phyloP scores from a whole-genome alignment of 2,888 invertebrate genomes.

The Pachliopta kotzebuea region DNA sequence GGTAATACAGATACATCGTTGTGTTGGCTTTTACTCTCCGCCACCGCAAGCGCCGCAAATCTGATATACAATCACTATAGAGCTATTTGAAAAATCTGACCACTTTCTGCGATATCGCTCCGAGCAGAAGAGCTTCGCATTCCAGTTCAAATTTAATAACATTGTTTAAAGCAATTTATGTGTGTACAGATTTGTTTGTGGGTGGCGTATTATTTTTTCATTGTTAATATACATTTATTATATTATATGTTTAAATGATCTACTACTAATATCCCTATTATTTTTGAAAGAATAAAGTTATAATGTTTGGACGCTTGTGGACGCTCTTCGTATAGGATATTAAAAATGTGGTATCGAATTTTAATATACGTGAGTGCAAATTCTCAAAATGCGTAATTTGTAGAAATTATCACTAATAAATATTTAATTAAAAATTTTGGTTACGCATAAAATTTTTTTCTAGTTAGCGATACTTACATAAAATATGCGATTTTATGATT shows the following conservation, averaged over 20 bases:
- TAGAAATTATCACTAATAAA: no score
- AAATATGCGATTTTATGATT: constrained; percentile 63
- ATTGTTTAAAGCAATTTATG: constrained; percentile 50
- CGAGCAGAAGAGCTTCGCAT: constrained; percentile 45
- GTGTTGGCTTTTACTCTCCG: constrained; percentile 28
- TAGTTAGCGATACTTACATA: constrained; percentile 53
- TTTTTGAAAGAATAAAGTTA: no score
- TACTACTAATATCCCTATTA: no score
- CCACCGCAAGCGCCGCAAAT: constrained; percentile 25
- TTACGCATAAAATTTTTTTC: constrained; percentile 47
- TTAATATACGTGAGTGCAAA: no score
- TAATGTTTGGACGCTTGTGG: no score
- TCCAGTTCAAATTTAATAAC: constrained; percentile 60
- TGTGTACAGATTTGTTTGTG: constrained; percentile 33
- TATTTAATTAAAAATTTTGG: background rate
- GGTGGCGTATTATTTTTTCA: no score
- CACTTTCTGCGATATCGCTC: constrained; percentile 61
- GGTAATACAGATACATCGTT: constrained; percentile 20
- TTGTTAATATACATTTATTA: no score
- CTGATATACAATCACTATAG: constrained; percentile 26
- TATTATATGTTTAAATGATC: no score
- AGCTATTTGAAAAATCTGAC: constrained; percentile 60
- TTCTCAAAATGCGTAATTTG: no score
- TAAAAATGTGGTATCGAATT: no score
- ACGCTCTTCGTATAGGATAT: no score